A percentile compares a stretch with the other conserved stretches of the same genome.
These are phyloP conservation scores for Crenichthys baileyi DNA, from an alignment of 2,797 vertebrate species.

Conservation along the genomic window DNA sequence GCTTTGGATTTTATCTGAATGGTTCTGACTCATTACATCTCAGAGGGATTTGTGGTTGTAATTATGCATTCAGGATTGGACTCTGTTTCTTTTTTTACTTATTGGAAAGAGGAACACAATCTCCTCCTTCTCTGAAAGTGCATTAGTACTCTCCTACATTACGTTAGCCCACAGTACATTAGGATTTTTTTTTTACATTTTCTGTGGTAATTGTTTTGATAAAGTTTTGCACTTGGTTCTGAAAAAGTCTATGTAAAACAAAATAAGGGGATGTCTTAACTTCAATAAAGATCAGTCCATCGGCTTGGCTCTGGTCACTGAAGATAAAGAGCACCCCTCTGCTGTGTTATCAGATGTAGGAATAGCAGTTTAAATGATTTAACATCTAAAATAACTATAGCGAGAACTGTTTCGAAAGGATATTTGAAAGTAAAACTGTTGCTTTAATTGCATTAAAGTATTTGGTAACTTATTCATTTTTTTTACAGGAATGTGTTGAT, in stretches of 20 bases:
- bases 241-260: too few species aligned
- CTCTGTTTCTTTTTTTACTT: not conserved
- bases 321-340: not conserved
- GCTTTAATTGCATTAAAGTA: not conserved
- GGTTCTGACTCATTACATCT: not conserved
- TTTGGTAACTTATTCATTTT: not conserved
- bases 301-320: not conserved
- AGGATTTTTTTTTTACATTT: not conserved
- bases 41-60: conserved; percentile 2
- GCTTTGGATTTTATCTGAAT: not conserved
- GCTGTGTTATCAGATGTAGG: too few species aligned
- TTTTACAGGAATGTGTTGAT: not conserved
- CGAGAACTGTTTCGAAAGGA: too few species aligned
- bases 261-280: too few species aligned
- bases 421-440: not conserved
- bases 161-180: not conserved
- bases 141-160: not conserved
- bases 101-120: not conserved
- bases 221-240: not conserved
- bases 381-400: too few species aligned
- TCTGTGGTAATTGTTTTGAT: not conserved
- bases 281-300: not conserved
- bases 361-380: not conserved
- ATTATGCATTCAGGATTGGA: conserved; percentile 10
- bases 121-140: not conserved